Evolutionary conservation across 2,113 vertebrate genomes (phyloP), one percentile per base, ranked within the genome.

Genomic region (Platichthys flesus): DNA sequence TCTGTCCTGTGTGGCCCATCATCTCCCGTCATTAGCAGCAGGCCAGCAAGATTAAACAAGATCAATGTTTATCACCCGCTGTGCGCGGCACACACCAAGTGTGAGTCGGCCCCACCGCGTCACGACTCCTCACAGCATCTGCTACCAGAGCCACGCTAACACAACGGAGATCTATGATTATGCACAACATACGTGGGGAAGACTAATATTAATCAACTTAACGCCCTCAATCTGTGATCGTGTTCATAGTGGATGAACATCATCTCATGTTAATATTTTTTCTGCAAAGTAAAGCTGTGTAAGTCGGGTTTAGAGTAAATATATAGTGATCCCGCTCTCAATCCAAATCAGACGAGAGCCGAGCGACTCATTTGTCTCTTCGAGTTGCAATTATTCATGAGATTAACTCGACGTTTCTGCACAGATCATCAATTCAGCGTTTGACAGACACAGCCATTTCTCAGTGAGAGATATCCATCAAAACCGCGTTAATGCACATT

Each of bases 31-130:
- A 93, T 93, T 92, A 93, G 84, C 87, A 85, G 87, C 79, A 82
- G 85, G 85, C 79, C 90, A 45, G 90, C 81, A 84, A 93, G 90
- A 93, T 93, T 93, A 93, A 92, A 85, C 76, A 81, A 90, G 90
- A 91, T 92, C 91, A 91, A 87, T 86, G 89, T 87, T 89, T 85
- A 87, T 88, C 88, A 85, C 88, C 84, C 86, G 65, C 80, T 71
- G 82, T 57, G 81, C 21, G 55, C 21, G 15, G 63, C 74, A 67
- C 42, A 88, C 76, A 70, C 31, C 74, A 74, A 83, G 80, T 54
- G 78, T 88, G 74, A 72, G 87, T 78, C 68, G 55, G 74, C 74
- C 57, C 81, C 40, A 79, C 37, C 57, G 52, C 85, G 58, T 78
- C 67, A 16, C 10, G 10, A 56, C 85, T 81, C 62, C 66, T 84